phyloP scores from a whole-genome alignment of 2,888 invertebrate genomes.

The Drosophila anomelani region DNA sequence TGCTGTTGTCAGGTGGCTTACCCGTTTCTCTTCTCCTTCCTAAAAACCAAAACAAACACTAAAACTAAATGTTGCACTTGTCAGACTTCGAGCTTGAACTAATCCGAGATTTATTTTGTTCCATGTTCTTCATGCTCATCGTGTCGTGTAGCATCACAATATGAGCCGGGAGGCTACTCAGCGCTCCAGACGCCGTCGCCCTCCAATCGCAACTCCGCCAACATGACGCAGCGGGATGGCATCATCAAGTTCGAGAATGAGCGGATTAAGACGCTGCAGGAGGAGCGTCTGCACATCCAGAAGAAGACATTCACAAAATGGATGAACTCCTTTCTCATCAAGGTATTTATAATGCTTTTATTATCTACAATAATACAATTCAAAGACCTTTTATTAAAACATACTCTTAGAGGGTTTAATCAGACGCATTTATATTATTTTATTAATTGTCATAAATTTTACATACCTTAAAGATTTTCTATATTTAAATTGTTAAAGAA shows the following conservation, averaged over 20 bases:
- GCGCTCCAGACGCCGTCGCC: slow-evolving; percentile 86
- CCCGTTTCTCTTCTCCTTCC: slow-evolving; percentile 2
- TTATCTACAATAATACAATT: neutral
- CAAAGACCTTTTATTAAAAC: neutral
- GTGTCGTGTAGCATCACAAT: slow-evolving; percentile 86
- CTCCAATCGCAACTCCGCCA: slow-evolving; percentile 87
- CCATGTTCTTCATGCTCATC: slow-evolving; percentile 17
- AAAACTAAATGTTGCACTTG: slow-evolving; percentile 54
- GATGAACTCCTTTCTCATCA: slow-evolving; percentile 98
- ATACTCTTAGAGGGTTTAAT: neutral
- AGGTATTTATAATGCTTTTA: slow-evolving; percentile 85
- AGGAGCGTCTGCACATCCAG: slow-evolving; percentile 98
- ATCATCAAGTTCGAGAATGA: slow-evolving; percentile 98
- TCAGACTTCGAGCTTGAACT: slow-evolving; percentile 26
- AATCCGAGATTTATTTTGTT: slow-evolving; percentile 36
- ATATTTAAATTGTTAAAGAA: neutral
- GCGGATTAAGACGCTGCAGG: slow-evolving; percentile 97
- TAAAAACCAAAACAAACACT: slow-evolving; percentile 59
- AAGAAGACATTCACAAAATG: slow-evolving; percentile 99
- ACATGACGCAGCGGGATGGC: slow-evolving; percentile 96
- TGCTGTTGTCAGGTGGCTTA: slow-evolving; percentile 33
- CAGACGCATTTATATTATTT: neutral
- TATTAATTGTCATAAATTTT: neutral
- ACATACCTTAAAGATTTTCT: neutral
- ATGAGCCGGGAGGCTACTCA: slow-evolving; percentile 89